Percentiles rank a stretch among this genome's conserved stretches.
phyloP scores from a whole-genome alignment of 2,113 vertebrate species.

The Actenoides hombroni region DNA sequence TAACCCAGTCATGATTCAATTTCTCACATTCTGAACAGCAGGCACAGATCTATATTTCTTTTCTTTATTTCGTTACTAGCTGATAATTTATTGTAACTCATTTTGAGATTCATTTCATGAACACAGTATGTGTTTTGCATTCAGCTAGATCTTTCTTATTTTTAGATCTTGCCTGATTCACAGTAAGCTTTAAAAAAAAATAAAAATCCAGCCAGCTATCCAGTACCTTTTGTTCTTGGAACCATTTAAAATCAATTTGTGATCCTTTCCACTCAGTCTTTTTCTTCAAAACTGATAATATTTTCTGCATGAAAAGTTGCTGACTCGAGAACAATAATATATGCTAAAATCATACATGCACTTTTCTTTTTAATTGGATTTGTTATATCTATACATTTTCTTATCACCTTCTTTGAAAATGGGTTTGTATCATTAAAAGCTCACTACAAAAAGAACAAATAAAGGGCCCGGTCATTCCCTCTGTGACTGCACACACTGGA shows the following conservation, averaged over 20 bases:
- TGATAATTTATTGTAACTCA: slow-evolving; percentile 71
- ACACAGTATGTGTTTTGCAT: slow-evolving; percentile 41
- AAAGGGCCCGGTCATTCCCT: not conserved
- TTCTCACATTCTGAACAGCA: slow-evolving; percentile 54
- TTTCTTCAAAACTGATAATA: not conserved
- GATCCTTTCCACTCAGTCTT: slow-evolving; percentile 2
- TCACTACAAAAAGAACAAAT: not conserved
- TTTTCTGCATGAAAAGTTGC: slow-evolving; percentile 25
- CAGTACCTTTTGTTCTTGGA: slow-evolving; percentile 23
- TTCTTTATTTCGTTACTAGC: slow-evolving; percentile 70
- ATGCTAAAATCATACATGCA: not conserved
- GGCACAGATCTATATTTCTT: slow-evolving; percentile 52
- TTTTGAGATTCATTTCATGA: slow-evolving; percentile 66
- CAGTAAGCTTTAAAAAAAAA: not conserved
- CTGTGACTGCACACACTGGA: not conserved
- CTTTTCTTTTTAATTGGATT: slow-evolving; percentile 8
- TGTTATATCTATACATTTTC: not conserved
- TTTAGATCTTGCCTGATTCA: slow-evolving; percentile 45
- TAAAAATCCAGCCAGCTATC: not conserved
- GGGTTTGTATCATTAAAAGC: not conserved
- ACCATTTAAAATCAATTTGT: slow-evolving; percentile 35
- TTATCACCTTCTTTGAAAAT: not conserved
- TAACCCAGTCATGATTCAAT: slow-evolving; percentile 67
- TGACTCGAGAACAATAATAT: slow-evolving; percentile 28
- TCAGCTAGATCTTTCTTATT: slow-evolving; percentile 6